Percentiles rank a stretch among this genome's conserved stretches.
Conservation (phyloP, 2,113 vertebrate species). For the Dinomys branickii region DNA sequence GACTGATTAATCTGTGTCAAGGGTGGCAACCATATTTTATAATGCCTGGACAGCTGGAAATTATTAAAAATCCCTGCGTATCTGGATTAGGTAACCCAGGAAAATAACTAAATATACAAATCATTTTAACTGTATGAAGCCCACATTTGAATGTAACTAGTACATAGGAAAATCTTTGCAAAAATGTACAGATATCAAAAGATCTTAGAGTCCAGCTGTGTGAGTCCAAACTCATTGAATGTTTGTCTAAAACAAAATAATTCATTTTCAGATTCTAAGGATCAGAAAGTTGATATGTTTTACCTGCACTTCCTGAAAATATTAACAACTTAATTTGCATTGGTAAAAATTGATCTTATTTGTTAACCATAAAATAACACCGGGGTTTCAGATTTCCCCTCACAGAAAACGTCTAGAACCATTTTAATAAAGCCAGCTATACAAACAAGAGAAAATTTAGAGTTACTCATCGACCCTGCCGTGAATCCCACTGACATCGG, state of each 20-base stretch:
- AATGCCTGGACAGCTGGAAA: slow-evolving; percentile 12
- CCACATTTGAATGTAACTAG: neutral
- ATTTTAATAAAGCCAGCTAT: slow-evolving; percentile 21
- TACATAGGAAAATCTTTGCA: neutral
- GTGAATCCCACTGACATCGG: neutral
- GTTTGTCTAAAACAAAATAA: neutral
- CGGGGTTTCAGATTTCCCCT: slow-evolving; percentile 11
- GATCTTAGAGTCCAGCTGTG: neutral
- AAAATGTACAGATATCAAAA: neutral
- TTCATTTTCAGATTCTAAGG: slow-evolving; percentile 40
- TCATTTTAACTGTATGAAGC: neutral
- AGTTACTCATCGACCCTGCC: neutral
- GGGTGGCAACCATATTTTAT: neutral
- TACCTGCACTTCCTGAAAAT: neutral
- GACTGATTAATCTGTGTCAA: neutral
- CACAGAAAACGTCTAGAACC: neutral
- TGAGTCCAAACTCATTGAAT: neutral
- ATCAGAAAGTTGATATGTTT: neutral
- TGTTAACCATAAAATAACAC: slow-evolving; percentile 8
- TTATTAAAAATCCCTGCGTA: neutral
- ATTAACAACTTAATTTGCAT: slow-evolving; percentile 6
- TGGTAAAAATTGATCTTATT: slow-evolving; percentile 33
- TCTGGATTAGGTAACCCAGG: neutral
- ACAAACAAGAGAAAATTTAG: neutral
- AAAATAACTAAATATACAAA: neutral